Evolutionary conservation across 2,113 vertebrate genomes (phyloP), one percentile per base, ranked within the genome.

Genomic region (Cyprinus carpio): DNA sequence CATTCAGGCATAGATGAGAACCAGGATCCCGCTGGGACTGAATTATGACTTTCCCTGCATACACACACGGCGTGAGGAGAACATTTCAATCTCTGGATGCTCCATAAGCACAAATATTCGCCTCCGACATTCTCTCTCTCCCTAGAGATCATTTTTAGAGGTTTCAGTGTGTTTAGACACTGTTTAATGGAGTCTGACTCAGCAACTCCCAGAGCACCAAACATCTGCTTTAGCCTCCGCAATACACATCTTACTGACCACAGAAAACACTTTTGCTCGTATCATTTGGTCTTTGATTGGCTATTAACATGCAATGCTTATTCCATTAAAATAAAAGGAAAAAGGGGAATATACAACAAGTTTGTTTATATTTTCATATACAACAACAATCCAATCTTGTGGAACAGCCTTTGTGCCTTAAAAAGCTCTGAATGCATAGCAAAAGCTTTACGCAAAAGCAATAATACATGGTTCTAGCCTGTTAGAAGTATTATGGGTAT

Each of bases 111-210:
- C 18, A 81, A 23, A 71, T 18, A 49, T 72, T 75, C 1, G 6
- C 58, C 67, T 29, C 16, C 54, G 34, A 34, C n/a, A 58, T 77
- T 67, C 27, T 23, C 40, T 31, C 60, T 54, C 40, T 76, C 51
- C 71, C 82, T 43, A 40, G 37, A 62, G 69, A 81, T 81, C 29
- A 37, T 51, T 64, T 84, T 80, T 71, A 80, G 72, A 85, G n/a
- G 75, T 75, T 71, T 75, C 46, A 75, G 37, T 80, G 81, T 77
- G 83, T 88, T 88, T 80, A 86, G 81, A 25, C 82, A 78, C 75
- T 67, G 82, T 83, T 86, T 88, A 86, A 86, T 81, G 60, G 84
- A 81, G 84, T 84, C 81, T 86, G 81, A 88, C 75, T 88, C 87
- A 88, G 87, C 86, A 84, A 10, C 62, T 78, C 54, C 62, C 54